Evolutionary conservation across 2,888 invertebrate genomes (phyloP).

Genomic region (Lepetodrilus schrolli): DNA sequence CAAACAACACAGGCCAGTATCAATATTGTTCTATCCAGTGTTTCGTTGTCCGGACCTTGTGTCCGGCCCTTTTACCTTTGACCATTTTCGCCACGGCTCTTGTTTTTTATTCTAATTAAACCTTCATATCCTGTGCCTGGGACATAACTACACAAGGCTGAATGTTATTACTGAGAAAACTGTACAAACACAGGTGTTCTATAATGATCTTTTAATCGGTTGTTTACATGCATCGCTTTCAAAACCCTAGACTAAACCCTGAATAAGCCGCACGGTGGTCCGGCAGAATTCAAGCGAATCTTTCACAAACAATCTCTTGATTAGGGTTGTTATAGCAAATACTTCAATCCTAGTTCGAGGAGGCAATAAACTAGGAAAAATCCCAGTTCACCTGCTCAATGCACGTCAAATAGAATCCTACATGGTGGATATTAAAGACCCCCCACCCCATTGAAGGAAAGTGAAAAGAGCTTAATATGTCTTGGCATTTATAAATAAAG

Average conservation of each 20-base stretch:
- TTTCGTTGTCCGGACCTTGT: neutral
- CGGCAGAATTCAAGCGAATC: neutral
- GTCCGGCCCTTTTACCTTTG: neutral
- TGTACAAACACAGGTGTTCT: constrained; percentile 28
- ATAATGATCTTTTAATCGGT: constrained; percentile 18
- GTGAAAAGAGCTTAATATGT: too few species aligned
- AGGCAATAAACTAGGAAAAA: neutral
- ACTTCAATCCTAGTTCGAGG: neutral
- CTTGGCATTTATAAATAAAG: neutral
- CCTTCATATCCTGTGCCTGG: neutral
- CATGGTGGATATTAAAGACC: too few species aligned
- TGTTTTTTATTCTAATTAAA: constrained; percentile 23
- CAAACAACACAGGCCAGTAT: neutral
- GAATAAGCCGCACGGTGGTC: neutral
- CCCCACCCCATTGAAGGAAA: too few species aligned
- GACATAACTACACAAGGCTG: neutral
- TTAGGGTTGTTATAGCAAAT: neutral
- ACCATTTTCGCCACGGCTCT: neutral
- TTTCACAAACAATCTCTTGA: neutral
- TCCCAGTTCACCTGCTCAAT: neutral
- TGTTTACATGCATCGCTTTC: constrained; percentile 16
- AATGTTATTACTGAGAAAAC: constrained; percentile 3
- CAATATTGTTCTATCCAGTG: constrained; percentile 2
- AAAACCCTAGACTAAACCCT: neutral
- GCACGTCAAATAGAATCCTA: neutral